Evolutionary conservation across 2,113 vertebrate genomes (phyloP).

Genomic region (Muntiacus muntjak): DNA sequence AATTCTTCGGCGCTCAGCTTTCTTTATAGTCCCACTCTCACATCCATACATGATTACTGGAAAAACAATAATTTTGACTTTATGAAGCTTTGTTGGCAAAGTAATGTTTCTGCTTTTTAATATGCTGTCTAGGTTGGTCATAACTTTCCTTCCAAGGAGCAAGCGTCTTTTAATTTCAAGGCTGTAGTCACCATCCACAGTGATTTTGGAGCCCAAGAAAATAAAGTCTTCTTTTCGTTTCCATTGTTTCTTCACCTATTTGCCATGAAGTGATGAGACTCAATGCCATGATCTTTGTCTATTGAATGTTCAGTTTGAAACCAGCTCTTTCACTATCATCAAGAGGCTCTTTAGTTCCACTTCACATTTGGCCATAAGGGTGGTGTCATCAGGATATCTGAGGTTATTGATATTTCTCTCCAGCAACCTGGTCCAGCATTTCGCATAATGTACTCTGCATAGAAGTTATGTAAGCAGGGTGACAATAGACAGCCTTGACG

Average conservation of each 20-base stretch:
- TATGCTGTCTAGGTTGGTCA: background rate
- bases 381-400: background rate
- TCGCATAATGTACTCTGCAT: background rate
- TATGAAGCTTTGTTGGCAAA: background rate
- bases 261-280: background rate
- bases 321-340: background rate
- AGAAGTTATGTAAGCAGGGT: background rate
- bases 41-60: background rate
- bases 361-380: background rate
- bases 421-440: background rate
- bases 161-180: background rate
- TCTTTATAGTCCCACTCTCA: background rate
- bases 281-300: background rate
- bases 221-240: background rate
- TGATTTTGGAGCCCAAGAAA: background rate
- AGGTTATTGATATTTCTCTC: background rate
- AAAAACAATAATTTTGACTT: background rate
- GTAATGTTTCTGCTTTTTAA: background rate
- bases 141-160: background rate
- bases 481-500: background rate
- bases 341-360: background rate
- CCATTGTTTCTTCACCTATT: background rate
- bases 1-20: accelerated
- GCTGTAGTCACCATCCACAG: background rate
- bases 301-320: background rate